Base-by-base conservation (phyloP, 1,140 invertebrate genomes). In the Pseudobourletiella spinata region DNA sequence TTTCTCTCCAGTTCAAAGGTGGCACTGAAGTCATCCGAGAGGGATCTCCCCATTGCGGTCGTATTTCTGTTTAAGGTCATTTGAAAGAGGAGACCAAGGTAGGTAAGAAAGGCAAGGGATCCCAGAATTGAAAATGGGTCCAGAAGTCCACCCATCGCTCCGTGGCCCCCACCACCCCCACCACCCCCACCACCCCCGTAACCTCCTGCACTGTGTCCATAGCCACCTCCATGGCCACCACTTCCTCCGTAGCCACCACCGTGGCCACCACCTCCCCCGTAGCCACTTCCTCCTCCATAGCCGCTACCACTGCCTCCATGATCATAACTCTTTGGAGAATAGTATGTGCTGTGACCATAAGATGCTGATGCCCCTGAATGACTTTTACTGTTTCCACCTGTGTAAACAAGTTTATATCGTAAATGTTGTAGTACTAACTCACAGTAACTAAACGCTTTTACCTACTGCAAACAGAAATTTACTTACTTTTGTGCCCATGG, bases 51-150 rank as follows among this genome's bases (percentile, higher is more conserved):
- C 4, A 52, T 67, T n/a, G 22, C 58, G 24, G 54, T 67, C 20
- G 26, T 30, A 43, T 63, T 67, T 48, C 24, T 11, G 29, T n/a
- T 18, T 55, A 62, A 30, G 0, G 61, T 57, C 20, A 61, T 57
- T 46, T 67, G 65, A 18, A 67, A 52, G 20, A 67, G 50, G 18
- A 67, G 56, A 1, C 66, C 66, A 22, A 67, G 48, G 32, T 61
- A 63, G 32, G 59, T 62, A 6, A 68, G 52, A 32, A 68, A 68
- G 11, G 66, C 63, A 14, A 68, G 26, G 16, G 63, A 57, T 16
- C 67, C 67, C 2, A 65, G 42, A 54, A 69, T 66, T 14, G 67
- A 65, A 48, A 69, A 69, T 16, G 67, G 67, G 39, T 69, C 67
- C 24, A 65, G 32, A 15, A 61, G 57, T 1, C 64, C 62, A 24